These are phyloP conservation scores for Aplysia californica DNA, from an alignment of 1,140 invertebrate species.

Conservation along the genomic window DNA sequence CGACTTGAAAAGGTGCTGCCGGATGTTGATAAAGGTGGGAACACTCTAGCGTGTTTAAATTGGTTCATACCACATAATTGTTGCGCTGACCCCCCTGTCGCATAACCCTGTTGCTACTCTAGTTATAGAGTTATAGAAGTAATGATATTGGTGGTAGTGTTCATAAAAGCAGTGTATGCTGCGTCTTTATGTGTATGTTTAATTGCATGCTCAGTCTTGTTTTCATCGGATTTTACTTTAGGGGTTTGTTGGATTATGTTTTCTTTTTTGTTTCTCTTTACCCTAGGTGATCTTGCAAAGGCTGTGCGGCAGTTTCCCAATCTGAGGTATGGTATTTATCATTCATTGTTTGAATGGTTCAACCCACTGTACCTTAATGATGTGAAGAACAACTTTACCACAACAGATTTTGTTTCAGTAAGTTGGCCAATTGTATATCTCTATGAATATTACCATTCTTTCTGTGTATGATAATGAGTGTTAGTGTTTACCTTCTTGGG, in stretches of 20 bases:
- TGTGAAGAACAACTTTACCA: slow-evolving; percentile 76
- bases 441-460: not conserved
- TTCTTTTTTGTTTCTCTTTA: slow-evolving; percentile 5
- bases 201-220: not conserved
- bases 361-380: slow-evolving; percentile 86
- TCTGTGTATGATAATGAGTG: too few relatives aligned
- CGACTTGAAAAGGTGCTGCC: too few relatives aligned
- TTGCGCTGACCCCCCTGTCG: too few relatives aligned
- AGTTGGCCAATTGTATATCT: slow-evolving; percentile 18
- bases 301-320: slow-evolving; percentile 75
- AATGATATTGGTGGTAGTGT: too few relatives aligned
- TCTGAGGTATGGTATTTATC: slow-evolving; percentile 86
- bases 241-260: not conserved
- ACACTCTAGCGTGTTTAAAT: too few relatives aligned
- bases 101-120: too few relatives aligned
- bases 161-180: too few relatives aligned
- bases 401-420: slow-evolving; percentile 72
- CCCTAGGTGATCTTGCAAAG: slow-evolving; percentile 76
- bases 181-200: not conserved
- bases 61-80: too few relatives aligned
- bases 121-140: too few relatives aligned
- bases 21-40: too few relatives aligned
- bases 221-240: not conserved
- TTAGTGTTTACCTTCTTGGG: too few relatives aligned
- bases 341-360: slow-evolving; percentile 92